Conservation (phyloP, 2,797 vertebrate species). For the Mormyrus hasselquistii region DNA sequence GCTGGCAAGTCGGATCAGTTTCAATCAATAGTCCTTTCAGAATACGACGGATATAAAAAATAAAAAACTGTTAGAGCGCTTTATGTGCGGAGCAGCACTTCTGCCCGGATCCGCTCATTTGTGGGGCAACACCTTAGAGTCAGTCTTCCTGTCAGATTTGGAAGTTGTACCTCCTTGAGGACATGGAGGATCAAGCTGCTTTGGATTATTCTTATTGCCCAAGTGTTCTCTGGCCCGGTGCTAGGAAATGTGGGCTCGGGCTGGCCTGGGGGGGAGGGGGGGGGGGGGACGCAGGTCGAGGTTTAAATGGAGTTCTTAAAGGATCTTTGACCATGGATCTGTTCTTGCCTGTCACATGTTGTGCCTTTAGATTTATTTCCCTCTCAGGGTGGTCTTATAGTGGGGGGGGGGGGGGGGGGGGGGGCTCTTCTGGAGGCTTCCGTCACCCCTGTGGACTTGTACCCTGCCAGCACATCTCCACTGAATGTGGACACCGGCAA, state of each 20-base stretch:
- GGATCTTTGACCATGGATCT: slow-evolving; percentile 15
- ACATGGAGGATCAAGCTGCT: slow-evolving; percentile 17
- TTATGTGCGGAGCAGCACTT: background rate
- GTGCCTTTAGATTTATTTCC: background rate
- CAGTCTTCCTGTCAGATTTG: background rate
- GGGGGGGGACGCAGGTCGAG: background rate
- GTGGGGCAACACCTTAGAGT: background rate
- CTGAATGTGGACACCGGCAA: background rate
- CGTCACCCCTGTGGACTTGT: background rate
- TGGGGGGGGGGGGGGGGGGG: background rate
- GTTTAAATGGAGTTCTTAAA: slow-evolving; percentile 29
- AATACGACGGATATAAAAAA: background rate
- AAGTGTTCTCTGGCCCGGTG: background rate
- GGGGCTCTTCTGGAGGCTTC: background rate
- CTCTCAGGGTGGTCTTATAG: background rate
- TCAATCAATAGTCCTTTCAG: background rate
- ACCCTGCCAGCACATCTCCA: background rate
- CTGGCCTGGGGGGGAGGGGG: background rate
- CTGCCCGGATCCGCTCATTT: background rate
- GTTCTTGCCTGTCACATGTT: background rate
- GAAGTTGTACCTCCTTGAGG: background rate
- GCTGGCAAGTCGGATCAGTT: background rate
- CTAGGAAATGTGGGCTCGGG: background rate
- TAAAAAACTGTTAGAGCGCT: background rate
- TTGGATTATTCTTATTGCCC: slow-evolving; percentile 28